A percentile compares a stretch with the other conserved stretches of the same genome.
Evolutionary conservation across 2,888 invertebrate species (phyloP).

Genomic region (Mesodorylaimus sp.): DNA sequence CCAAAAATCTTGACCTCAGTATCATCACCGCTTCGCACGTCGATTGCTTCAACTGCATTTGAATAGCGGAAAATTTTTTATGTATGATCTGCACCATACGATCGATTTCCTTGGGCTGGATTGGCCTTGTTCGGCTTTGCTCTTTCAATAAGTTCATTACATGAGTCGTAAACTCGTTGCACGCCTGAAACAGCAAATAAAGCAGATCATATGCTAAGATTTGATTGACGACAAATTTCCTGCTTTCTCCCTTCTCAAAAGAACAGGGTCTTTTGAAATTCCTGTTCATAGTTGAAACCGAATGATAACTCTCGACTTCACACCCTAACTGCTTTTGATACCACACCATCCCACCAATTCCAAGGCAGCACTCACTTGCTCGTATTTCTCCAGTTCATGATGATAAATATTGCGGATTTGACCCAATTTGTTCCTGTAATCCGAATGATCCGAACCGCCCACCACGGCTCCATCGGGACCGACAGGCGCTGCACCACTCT

Average conservation of each 20-base stretch:
- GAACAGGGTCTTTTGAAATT: too few species aligned
- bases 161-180: conserved; percentile 99
- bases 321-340: too few species aligned
- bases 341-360: too few species aligned
- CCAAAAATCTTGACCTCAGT: conserved; percentile 48
- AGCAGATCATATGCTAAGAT: too few species aligned
- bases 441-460: conserved; percentile 63
- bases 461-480: conserved; percentile 10
- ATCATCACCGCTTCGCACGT: conserved; percentile 99
- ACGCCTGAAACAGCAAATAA: too few species aligned
- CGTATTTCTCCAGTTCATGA: conserved; percentile 96
- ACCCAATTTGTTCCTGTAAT: conserved; percentile 95
- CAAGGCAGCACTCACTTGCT: too few species aligned
- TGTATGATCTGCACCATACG: conserved; percentile 96
- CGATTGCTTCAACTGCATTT: conserved; percentile 82
- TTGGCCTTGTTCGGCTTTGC: conserved; percentile 88
- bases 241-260: too few species aligned
- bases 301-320: too few species aligned
- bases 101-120: conserved; percentile 94
- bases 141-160: conserved; percentile 91
- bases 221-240: neutral
- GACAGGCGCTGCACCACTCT: too few species aligned
- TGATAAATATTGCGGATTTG: conserved; percentile 98
- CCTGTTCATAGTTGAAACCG: too few species aligned
- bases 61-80: conserved; percentile 52